These are phyloP conservation scores for Machaerirhynchus nigripectus DNA, from an alignment of 2,113 vertebrate species.

Conservation along the genomic window DNA sequence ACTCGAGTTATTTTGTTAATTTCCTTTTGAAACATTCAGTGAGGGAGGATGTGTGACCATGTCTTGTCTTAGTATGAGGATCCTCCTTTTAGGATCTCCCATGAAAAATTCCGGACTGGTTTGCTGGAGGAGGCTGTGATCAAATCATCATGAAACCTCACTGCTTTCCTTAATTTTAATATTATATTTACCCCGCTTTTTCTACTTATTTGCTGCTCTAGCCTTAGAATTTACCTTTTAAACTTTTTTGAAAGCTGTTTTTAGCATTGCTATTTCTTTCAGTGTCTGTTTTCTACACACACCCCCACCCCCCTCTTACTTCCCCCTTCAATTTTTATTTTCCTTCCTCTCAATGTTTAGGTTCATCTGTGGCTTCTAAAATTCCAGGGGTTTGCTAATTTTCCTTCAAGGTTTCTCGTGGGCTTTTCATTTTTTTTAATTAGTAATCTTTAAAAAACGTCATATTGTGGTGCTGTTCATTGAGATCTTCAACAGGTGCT, in stretches of 20 bases:
- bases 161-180: neutral
- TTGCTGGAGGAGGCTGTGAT: neutral
- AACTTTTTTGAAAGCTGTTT: neutral
- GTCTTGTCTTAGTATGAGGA: neutral
- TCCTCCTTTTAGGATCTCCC: neutral
- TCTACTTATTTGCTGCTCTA: neutral
- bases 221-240: neutral
- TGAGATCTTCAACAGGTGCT: neutral
- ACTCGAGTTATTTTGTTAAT: neutral
- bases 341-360: accelerated
- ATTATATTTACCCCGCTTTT: neutral
- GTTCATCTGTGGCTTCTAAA: neutral
- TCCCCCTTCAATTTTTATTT: neutral
- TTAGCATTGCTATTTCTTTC: neutral
- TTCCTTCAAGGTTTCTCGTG: neutral
- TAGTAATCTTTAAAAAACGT: neutral
- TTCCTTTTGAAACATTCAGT: neutral
- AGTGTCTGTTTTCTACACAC: neutral
- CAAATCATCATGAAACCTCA: neutral
- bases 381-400: neutral
- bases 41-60: neutral
- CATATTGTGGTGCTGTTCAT: neutral
- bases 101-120: neutral
- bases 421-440: neutral
- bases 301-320: accelerated